Base-by-base conservation (phyloP, 92 coral and sea anemone genomes). In the Palythoa grandiflora region DNA sequence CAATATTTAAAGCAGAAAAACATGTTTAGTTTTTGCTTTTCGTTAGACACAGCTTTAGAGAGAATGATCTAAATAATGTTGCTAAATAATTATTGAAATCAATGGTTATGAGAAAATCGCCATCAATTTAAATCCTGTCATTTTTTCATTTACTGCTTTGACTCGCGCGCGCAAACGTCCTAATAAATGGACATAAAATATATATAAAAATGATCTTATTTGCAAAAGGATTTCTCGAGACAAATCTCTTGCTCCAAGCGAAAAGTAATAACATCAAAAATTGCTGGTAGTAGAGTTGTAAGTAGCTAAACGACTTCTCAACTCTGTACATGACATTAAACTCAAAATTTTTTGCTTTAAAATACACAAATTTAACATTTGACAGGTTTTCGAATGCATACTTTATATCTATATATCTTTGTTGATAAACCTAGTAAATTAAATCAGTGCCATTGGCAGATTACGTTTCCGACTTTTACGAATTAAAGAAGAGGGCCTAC, bases 1-100 rank as follows among this genome's bases (percentile, higher is more conserved):
- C 47, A 81, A 66, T 81, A 81, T 81, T 81, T 40, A 81, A 68
- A 63, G 19, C 50, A 40, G 86, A 15, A 21, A 81, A 65, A 40
- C 9, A 80, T 80, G 57, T 48, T 81, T 81, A 81, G 53, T 65
- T 66, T 28, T 81, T 66, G 57, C 52, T 65, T 17, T 79, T 21
- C 61, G 75, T 20, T 81, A 16, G 75, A 54, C 39, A 81, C 21
- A 47, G 61, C 36, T 21, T 81, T 63, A 21, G 84, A 7, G 61
- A 81, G 48, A 63, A 66, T 81, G 52, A 66, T 66, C 39, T 65
- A 51, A 36, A 28, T 35, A 81, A 48, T 66, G 39, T 20, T 28
- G 60, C 39, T 66, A 40, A 61, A 63, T 61, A 39, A 47, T 81
- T 81, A 12, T 3, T 81, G 61, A 68, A 66, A 81, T 15, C 63